Base-by-base conservation (phyloP, 1,140 invertebrate species). In the Spodoptera frugiperda region DNA sequence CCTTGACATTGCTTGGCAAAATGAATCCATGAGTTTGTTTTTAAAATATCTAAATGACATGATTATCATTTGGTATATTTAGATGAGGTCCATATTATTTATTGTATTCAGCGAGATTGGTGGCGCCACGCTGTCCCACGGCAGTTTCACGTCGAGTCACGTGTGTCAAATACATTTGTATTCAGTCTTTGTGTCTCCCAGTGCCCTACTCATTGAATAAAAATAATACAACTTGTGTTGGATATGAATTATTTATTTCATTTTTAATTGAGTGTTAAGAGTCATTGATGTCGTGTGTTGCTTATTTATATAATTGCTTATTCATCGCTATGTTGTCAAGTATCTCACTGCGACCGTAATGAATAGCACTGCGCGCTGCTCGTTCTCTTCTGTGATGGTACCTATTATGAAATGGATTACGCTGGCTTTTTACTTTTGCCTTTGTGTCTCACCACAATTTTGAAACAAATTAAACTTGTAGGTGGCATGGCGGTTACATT, bases 381-480 rank as follows among this genome's bases (percentile, higher is more conserved):
- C 44, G 54, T 33, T n/a, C 51, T 44, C 39, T 61, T 48, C 30
- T 30, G 12, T 73, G 51, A 61, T 73, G 19, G 39, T 25, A 10
- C 6, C 33, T 39, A 73, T 61, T 59, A 59, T 59, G 71, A 55
- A 59, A 73, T 33, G 49, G 71, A 61, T 73, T 49, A 25, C 55
- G 19, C 49, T 44, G 71, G 46, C 39, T 70, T 73, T 78, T 55
- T 65, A 71, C 59, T 72, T 65, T 54, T 76, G 48, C 65, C 63
- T 51, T 63, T 44, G 33, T 44, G 67, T 61, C 55, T 70, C 48
- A 67, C 15, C 70, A 68, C 76, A 87, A 87, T 89, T 89, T 86
- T 80, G 82, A 87, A 91, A 87, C 88, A 88, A 88, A 89, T 92
- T 92, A 90, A 91, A 90, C 81, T 91, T 90, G 87, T 87, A 87